Conservation (phyloP, 2,113 vertebrate genomes). For the Campylomormyrus tamandua region DNA sequence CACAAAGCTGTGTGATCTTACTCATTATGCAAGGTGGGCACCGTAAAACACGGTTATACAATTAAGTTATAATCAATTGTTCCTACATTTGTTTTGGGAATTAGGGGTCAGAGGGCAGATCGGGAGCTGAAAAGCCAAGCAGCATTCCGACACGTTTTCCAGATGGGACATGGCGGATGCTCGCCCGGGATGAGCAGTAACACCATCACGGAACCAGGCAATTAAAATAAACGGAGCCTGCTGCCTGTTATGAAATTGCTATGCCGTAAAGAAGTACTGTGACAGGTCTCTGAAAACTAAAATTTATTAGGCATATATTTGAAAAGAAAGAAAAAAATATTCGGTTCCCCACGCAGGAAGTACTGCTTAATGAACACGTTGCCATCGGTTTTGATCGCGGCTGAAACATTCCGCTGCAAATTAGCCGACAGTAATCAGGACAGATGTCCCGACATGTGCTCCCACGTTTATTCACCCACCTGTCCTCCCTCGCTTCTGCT, state of each 20-base stretch:
- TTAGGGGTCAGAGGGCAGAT: background rate
- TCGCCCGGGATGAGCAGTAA: background rate
- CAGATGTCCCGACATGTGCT: constrained; percentile 72
- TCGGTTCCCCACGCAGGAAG: background rate
- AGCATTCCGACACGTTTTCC: background rate
- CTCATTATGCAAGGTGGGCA: background rate
- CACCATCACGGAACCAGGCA: background rate
- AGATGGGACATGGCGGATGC: background rate
- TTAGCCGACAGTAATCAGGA: constrained; percentile 68
- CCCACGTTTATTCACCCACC: constrained; percentile 53
- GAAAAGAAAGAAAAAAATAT: background rate
- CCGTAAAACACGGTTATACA: background rate
- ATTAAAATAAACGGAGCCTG: background rate
- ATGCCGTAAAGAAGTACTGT: background rate
- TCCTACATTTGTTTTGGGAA: background rate
- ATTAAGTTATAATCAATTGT: background rate
- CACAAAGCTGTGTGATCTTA: background rate
- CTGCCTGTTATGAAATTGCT: background rate
- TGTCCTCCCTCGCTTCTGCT: constrained; percentile 51
- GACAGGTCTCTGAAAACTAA: background rate
- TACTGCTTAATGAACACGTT: constrained; percentile 35
- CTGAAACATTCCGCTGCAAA: constrained; percentile 64
- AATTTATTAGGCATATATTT: background rate
- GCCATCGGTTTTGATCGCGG: constrained; percentile 61
- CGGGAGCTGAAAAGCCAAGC: background rate